Conservation (phyloP, 2,888 invertebrate genomes). For the Hymenopus coronatus region DNA sequence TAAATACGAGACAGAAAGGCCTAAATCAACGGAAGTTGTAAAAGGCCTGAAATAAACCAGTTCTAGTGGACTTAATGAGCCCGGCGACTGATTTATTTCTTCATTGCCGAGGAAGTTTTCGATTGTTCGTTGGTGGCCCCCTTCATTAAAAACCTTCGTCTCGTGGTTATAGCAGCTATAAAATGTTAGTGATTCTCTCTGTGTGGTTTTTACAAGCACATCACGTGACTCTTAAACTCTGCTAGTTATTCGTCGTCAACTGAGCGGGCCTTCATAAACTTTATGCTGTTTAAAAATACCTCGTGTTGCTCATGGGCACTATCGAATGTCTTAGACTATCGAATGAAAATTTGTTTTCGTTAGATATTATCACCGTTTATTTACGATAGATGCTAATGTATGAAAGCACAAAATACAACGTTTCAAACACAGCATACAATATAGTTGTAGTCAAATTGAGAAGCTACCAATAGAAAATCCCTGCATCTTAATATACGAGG, state of each 20-base stretch:
- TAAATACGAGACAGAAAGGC: neutral
- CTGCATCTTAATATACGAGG: no score
- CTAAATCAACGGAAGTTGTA: neutral
- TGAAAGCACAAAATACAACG: no score
- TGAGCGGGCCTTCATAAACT: no score
- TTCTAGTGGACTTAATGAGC: neutral
- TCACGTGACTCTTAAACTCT: neutral
- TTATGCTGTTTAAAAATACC: no score
- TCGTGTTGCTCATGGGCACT: no score
- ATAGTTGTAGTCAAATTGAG: no score
- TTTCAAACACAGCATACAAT: no score
- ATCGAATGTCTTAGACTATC: no score
- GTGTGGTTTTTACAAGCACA: neutral
- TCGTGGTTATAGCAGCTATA: neutral
- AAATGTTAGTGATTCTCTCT: neutral
- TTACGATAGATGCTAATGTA: no score
- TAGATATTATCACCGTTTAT: no score
- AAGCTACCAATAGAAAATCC: no score
- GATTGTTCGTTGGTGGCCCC: neutral
- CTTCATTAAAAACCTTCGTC: neutral
- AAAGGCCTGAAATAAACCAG: neutral
- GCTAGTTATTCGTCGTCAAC: neutral
- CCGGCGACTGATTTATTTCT: neutral
- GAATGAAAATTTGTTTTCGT: no score
- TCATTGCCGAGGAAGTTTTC: neutral